Evolutionary conservation across 92 coral and sea anemone genomes (phyloP).

Genomic region (Bergia puertoricense): DNA sequence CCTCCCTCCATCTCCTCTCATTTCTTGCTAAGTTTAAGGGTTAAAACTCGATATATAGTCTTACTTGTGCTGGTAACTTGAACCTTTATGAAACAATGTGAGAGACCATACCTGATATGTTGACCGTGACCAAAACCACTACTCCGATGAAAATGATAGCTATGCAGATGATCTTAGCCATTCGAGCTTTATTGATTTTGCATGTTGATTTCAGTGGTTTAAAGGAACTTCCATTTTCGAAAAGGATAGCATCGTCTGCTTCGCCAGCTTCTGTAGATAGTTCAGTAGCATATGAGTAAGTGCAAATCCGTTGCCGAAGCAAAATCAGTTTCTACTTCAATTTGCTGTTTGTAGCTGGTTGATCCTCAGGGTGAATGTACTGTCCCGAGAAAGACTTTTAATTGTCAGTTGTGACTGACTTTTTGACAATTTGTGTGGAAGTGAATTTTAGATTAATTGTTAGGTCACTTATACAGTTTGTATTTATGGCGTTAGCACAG

Average conservation of each 20-base stretch:
- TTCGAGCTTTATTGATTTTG: neutral
- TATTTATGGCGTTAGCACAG: no score
- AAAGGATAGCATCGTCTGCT: neutral
- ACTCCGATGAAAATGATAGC: neutral
- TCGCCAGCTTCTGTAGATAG: neutral
- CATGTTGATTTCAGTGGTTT: neutral
- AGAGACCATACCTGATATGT: conserved; percentile 7
- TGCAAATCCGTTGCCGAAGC: neutral
- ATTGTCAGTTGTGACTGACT: no score
- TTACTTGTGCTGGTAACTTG: no score
- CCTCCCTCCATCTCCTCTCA: no score
- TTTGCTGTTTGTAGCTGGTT: no score
- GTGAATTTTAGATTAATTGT: no score
- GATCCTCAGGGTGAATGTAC: no score
- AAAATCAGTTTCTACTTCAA: neutral
- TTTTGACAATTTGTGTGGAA: no score
- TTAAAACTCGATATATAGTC: no score
- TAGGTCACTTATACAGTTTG: no score
- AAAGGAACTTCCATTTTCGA: conserved; percentile 23
- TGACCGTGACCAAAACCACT: neutral
- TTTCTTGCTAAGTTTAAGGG: no score
- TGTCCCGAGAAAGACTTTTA: no score
- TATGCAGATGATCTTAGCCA: conserved; percentile 13
- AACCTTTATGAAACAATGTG: neutral
- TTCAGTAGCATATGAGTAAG: neutral